Percentiles rank a stretch among this genome's conserved stretches.
Evolutionary conservation across 2,888 invertebrate species (phyloP).

Genomic region (Acleris holmiana): DNA sequence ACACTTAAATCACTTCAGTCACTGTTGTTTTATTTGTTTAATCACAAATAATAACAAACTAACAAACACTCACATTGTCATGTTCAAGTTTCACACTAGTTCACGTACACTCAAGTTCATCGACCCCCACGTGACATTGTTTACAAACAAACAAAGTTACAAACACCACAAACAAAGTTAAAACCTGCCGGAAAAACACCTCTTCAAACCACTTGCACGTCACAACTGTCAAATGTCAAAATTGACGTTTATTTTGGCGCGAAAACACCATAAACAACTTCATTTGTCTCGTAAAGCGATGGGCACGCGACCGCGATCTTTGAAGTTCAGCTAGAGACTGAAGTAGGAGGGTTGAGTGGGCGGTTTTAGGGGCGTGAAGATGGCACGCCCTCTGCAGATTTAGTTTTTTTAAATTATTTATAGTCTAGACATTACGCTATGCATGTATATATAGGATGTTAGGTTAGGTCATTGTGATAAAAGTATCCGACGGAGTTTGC

Average conservation of each 20-base stretch:
- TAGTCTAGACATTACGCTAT: constrained; percentile 49
- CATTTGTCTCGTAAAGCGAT: not conserved
- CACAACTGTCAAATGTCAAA: constrained; percentile 12
- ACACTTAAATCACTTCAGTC: too few relatives aligned
- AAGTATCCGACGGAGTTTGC: too few relatives aligned
- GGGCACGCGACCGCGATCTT: constrained; percentile 35
- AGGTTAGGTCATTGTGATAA: not conserved
- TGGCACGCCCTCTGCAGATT: constrained; percentile 39
- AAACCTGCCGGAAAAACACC: constrained; percentile 17
- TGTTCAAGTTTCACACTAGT: constrained; percentile 22
- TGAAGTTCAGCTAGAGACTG: constrained; percentile 35
- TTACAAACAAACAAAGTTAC: constrained; percentile 54
- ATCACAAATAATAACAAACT: not conserved
- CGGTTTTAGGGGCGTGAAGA: constrained; percentile 41
- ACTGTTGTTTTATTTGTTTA: too few relatives aligned
- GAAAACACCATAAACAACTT: constrained; percentile 23
- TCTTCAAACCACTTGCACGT: constrained; percentile 18
- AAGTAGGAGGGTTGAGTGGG: constrained; percentile 41
- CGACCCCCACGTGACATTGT: constrained; percentile 53
- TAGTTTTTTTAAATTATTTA: constrained; percentile 44
- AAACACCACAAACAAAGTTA: constrained; percentile 41
- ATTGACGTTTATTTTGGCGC: constrained; percentile 18
- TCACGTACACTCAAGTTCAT: constrained; percentile 39
- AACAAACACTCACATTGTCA: constrained; percentile 6
- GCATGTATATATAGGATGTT: constrained; percentile 9